A percentile compares a stretch with the other conserved stretches of the same genome.
These are phyloP conservation scores for Acanthosepion esculentum DNA, from an alignment of 2,888 invertebrate species.

Conservation along the genomic window DNA sequence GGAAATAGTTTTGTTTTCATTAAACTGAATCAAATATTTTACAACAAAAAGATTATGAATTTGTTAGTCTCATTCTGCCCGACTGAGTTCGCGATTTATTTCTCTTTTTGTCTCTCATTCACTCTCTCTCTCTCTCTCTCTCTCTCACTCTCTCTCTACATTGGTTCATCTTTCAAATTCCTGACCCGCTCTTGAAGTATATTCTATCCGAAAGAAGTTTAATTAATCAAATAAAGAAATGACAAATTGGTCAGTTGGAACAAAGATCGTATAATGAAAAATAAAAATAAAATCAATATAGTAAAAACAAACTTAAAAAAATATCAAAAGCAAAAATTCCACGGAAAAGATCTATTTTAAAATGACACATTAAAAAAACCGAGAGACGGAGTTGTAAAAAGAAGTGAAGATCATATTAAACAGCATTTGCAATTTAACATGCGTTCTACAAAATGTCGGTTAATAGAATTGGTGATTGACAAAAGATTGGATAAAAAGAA, in stretches of 20 bases:
- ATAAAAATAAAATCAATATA: not conserved
- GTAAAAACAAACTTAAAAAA: not conserved
- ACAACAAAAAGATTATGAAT: not conserved
- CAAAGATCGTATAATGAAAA: conserved; percentile 12
- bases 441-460: not conserved
- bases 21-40: not conserved
- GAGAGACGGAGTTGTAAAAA: not conserved
- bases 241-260: conserved; percentile 9
- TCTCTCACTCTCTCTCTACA: not conserved
- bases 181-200: not conserved
- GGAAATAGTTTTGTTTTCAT: conserved; percentile 33
- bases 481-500: too few species aligned
- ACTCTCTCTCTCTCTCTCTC: too few species aligned
- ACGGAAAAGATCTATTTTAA: not conserved
- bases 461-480: not conserved
- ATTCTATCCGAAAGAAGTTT: not conserved
- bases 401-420: not conserved
- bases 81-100: not conserved
- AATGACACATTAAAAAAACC: not conserved
- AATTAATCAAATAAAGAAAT: not conserved
- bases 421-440: not conserved
- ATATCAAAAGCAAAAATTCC: not conserved
- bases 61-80: not conserved
- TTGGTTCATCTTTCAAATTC: not conserved
- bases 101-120: too few species aligned